A percentile compares a stretch with the other conserved stretches of the same genome.
phyloP scores from a whole-genome alignment of 2,888 invertebrate genomes.

The Entomobrya multifasciata region DNA sequence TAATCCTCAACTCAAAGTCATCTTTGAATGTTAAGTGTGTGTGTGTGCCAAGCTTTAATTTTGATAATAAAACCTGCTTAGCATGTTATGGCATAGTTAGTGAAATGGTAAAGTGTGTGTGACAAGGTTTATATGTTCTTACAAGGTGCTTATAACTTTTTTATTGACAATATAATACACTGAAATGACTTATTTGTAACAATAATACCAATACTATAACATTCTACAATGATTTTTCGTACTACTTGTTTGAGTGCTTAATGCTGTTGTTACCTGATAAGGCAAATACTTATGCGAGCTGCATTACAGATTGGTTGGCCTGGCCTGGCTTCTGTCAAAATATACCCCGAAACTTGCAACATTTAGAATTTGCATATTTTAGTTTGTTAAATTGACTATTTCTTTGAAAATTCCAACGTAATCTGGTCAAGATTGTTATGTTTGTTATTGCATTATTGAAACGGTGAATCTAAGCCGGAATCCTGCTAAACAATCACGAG shows the following conservation, averaged over 20 bases:
- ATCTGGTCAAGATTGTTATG: too few species aligned
- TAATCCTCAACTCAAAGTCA: too few species aligned
- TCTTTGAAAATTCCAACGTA: too few species aligned
- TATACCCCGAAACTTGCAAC: not conserved
- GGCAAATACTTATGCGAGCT: not conserved
- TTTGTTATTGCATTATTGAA: too few species aligned
- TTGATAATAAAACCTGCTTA: conserved; percentile 29
- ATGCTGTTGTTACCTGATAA: conserved; percentile 28
- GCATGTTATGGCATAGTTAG: too few species aligned
- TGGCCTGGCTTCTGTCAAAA: not conserved
- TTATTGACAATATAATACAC: not conserved
- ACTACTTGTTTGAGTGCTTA: conserved; percentile 20
- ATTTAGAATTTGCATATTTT: too few species aligned
- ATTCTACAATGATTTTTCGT: not conserved
- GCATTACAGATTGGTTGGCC: not conserved
- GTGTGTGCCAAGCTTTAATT: not conserved
- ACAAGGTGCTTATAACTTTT: conserved; percentile 30
- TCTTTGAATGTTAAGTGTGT: too few species aligned
- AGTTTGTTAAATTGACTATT: too few species aligned
- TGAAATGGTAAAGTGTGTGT: too few species aligned
- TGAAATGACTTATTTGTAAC: not conserved
- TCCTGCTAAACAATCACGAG: too few species aligned
- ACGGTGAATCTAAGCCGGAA: too few species aligned
- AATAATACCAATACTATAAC: not conserved
- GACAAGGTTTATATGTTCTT: not conserved